phyloP scores from a whole-genome alignment of 2,113 vertebrate genomes.

The Choloepus hoffmanni region DNA sequence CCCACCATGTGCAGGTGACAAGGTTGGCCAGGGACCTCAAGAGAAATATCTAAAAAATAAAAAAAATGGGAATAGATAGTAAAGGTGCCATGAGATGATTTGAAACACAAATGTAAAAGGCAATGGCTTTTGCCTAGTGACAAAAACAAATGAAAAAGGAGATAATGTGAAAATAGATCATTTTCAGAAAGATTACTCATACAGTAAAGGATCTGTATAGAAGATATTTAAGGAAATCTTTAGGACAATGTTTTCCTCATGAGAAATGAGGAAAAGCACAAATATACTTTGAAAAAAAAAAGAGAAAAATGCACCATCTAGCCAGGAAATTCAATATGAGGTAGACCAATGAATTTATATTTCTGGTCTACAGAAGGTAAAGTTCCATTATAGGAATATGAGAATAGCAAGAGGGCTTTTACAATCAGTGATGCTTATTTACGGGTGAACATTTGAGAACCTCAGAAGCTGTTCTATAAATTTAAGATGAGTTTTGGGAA shows the following conservation, averaged over 20 bases:
- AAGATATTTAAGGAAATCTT: slow-evolving; percentile 31
- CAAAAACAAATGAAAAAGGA: not conserved
- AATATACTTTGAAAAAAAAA: not conserved
- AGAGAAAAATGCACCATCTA: not conserved
- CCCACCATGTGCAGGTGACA: not conserved
- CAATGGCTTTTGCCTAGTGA: not conserved
- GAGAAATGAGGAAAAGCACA: slow-evolving; percentile 47
- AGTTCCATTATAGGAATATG: not conserved
- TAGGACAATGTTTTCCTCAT: not conserved
- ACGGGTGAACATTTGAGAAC: slow-evolving; percentile 44
- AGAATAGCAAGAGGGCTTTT: slow-evolving; percentile 26
- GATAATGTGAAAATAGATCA: not conserved
- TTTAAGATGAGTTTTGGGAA: slow-evolving; percentile 49
- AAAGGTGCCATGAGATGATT: not conserved
- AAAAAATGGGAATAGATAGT: not conserved
- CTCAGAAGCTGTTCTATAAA: slow-evolving; percentile 57
- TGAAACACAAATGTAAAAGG: not conserved
- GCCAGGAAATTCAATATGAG: slow-evolving; percentile 56
- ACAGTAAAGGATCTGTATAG: not conserved
- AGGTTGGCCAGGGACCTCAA: not conserved
- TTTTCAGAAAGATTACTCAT: not conserved
- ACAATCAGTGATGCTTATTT: slow-evolving; percentile 67
- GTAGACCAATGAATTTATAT: slow-evolving; percentile 41
- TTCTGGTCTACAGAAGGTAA: slow-evolving; percentile 2
- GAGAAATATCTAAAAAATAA: not conserved